These are phyloP conservation scores for Zootoca vivipara DNA, from an alignment of 2,113 vertebrate genomes.

Conservation along the genomic window DNA sequence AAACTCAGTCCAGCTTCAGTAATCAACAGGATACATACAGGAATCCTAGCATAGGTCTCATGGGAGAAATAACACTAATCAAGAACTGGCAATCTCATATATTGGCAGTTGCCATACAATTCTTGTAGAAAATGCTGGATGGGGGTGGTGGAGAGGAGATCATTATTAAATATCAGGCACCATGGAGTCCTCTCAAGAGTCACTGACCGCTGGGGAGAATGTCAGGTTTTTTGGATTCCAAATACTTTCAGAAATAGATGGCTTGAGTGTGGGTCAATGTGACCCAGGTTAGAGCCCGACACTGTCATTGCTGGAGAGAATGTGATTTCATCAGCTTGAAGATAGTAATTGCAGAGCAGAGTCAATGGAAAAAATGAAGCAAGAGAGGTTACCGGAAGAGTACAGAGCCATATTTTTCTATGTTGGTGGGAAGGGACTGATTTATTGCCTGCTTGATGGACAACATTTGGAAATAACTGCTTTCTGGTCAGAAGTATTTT, in stretches of 20 bases:
- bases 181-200: background rate
- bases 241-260: background rate
- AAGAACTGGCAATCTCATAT: background rate
- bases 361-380: background rate
- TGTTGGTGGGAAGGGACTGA: background rate
- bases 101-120: background rate
- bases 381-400: background rate
- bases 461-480: background rate
- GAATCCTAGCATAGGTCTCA: background rate
- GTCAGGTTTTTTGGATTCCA: background rate
- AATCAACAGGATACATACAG: background rate
- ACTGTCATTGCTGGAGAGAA: background rate
- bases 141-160: background rate
- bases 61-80: background rate
- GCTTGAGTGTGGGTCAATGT: background rate
- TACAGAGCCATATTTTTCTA: background rate
- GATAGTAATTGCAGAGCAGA: background rate
- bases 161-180: background rate
- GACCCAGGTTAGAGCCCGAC: background rate
- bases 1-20: background rate
- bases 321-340: slow-evolving; percentile 7
- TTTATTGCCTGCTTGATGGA: background rate
- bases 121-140: background rate
- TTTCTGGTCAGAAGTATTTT: background rate
- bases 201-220: background rate